These are phyloP conservation scores for Trichopoda pennipes DNA, from an alignment of 2,888 invertebrate species.

Conservation along the genomic window DNA sequence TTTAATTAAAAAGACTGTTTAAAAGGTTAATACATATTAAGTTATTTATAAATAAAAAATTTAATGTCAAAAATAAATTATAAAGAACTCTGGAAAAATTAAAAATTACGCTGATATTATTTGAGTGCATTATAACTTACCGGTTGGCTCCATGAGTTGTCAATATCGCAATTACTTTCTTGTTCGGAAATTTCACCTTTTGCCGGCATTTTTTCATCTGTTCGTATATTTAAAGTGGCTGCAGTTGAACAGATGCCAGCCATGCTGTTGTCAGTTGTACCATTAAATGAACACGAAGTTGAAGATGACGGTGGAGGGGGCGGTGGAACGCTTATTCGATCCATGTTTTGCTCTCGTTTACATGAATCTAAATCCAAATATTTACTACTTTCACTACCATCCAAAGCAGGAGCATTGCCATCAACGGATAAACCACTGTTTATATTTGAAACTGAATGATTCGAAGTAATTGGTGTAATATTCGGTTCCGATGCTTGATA, in stretches of 20 bases:
- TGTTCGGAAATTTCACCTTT: conserved; percentile 93
- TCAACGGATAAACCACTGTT: conserved; percentile 75
- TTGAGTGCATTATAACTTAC: conserved; percentile 81
- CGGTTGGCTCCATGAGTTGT: conserved; percentile 86
- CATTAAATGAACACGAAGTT: conserved; percentile 76
- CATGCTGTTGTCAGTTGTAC: conserved; percentile 79
- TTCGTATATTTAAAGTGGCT: conserved; percentile 86
- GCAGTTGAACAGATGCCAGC: conserved; percentile 74
- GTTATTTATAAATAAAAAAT: neutral
- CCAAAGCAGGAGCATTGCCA: conserved; percentile 75
- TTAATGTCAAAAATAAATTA: neutral
- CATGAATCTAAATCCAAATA: conserved; percentile 80
- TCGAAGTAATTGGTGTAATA: conserved; percentile 57
- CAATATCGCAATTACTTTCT: conserved; percentile 91
- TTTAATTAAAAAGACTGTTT: too few species aligned
- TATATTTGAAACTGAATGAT: conserved; percentile 74
- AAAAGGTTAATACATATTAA: too few species aligned
- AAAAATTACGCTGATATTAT: too few species aligned
- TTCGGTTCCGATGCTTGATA: conserved; percentile 63
- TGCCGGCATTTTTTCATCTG: conserved; percentile 93
- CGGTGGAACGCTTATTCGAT: conserved; percentile 40
- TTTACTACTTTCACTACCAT: conserved; percentile 76
- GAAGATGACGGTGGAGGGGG: conserved; percentile 70
- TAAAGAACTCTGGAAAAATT: neutral
- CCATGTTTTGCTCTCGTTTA: conserved; percentile 73